Evolutionary conservation across 2,113 vertebrate genomes (phyloP).

Genomic region (Semnopithecus entellus): DNA sequence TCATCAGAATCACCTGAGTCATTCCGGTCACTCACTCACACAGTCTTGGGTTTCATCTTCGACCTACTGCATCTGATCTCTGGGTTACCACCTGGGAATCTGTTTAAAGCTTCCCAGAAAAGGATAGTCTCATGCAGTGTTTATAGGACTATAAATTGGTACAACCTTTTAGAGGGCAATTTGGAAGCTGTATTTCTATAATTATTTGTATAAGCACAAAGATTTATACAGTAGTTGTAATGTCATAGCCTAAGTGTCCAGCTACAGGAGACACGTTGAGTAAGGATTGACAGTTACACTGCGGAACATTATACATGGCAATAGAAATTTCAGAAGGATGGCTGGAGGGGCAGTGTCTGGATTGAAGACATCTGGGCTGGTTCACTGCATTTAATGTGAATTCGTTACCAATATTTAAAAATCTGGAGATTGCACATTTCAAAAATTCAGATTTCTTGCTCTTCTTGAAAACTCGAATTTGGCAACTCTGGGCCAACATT

Average conservation of each 20-base stretch:
- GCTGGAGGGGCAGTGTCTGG: background rate
- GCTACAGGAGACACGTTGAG: background rate
- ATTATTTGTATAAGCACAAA: background rate
- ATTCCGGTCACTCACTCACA: background rate
- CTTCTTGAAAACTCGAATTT: background rate
- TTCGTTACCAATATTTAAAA: slow-evolving; percentile 38
- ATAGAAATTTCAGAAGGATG: background rate
- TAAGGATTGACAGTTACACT: background rate
- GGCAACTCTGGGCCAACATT: background rate
- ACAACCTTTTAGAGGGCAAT: background rate
- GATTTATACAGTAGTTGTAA: background rate
- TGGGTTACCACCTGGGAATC: background rate
- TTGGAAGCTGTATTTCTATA: background rate
- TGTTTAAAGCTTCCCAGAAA: background rate
- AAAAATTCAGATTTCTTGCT: slow-evolving; percentile 13
- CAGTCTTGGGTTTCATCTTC: background rate
- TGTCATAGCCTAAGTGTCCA: background rate
- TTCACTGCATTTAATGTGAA: background rate
- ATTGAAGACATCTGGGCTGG: background rate
- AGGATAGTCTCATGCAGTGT: background rate
- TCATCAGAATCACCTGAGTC: background rate
- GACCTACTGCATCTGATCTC: background rate
- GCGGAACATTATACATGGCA: background rate
- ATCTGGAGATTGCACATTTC: background rate
- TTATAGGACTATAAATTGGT: background rate